Evolutionary conservation across 2,797 vertebrate species (phyloP), one percentile per base, ranked within the genome.

Genomic region (Tenualosa thibaudeaui): DNA sequence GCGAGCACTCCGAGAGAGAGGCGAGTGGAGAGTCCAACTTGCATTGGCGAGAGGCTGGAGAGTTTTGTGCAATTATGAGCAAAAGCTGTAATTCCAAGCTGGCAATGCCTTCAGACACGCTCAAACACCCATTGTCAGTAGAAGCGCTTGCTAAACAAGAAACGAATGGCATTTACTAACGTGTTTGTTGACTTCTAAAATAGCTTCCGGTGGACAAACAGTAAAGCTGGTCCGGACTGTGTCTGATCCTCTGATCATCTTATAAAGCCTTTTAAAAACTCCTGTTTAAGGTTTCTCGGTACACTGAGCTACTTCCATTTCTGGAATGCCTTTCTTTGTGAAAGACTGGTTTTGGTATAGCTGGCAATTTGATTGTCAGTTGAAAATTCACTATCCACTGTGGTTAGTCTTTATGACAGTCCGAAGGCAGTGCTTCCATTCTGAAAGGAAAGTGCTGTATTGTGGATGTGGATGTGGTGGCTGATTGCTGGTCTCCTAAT

Each of bases 11-110:
- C 7, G 58, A 62, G 17, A 58, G 19, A 62, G 62, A 71, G 65
- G 8, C 24, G 71, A 22, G 3, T 4, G 54, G 71, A 71, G 65
- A 4, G 26, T 13, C 89, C 90, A 90, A 88, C 88, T 85, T 86
- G 37, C 87, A 87, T 86, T 53, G 84, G 86, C 92, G 93, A 51
- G 50, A 51, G 92, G 3, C 90, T 81, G 89, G 90, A 92, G 88
- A 86, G 86, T 56, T 88, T 88, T 91, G 92, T 92, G 91, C 91
- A 93, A 93, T 92, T 92, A 90, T 90, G 90, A 85, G 83, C 81
- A 93, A 93, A 92, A 90, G 89, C 90, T 93, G 88, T 93, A 94
- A 94, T 94, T 94, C 90, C 78, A 89, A 88, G 84, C 88, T 92
- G 89, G 85, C 86, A 86, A 43, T 50, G 51, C 49, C 82, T 84